These are phyloP conservation scores for Sycon ciliatum DNA, from an alignment of 37 sponge, comb jelly and placozoan genomes.

Conservation along the genomic window DNA sequence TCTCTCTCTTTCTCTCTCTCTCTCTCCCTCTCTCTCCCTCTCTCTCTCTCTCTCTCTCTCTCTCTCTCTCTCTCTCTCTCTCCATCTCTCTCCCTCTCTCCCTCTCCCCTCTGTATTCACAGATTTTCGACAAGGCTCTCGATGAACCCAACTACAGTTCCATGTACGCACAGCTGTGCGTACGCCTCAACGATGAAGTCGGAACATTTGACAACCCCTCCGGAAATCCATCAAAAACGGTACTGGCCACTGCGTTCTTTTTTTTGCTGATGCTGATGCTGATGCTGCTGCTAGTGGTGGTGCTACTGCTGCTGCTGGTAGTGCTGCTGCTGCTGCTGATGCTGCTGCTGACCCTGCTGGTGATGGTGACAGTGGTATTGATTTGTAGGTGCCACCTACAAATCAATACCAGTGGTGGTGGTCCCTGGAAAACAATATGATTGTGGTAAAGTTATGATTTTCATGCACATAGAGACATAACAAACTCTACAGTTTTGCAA, in stretches of 20 bases:
- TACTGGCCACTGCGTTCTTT: background rate
- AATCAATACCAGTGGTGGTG: too few species aligned
- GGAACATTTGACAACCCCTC: slow-evolving; percentile 45
- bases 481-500: too few species aligned
- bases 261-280: background rate
- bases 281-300: too few species aligned
- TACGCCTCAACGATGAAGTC: slow-evolving; percentile 30
- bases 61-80: background rate
- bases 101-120: background rate
- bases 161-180: slow-evolving; percentile 69
- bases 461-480: too few species aligned
- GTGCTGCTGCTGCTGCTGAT: too few species aligned
- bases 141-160: slow-evolving; percentile 58
- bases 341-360: too few species aligned
- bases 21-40: slow-evolving; percentile 5
- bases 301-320: too few species aligned
- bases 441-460: too few species aligned
- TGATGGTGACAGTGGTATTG: too few species aligned
- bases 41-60: background rate
- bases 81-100: background rate
- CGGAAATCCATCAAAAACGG: too few species aligned
- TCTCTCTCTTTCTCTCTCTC: background rate
- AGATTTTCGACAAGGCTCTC: slow-evolving; percentile 68
- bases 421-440: too few species aligned
- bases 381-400: too few species aligned